These are phyloP conservation scores for Apamea crenata DNA, from an alignment of 2,888 invertebrate species.

Conservation along the genomic window DNA sequence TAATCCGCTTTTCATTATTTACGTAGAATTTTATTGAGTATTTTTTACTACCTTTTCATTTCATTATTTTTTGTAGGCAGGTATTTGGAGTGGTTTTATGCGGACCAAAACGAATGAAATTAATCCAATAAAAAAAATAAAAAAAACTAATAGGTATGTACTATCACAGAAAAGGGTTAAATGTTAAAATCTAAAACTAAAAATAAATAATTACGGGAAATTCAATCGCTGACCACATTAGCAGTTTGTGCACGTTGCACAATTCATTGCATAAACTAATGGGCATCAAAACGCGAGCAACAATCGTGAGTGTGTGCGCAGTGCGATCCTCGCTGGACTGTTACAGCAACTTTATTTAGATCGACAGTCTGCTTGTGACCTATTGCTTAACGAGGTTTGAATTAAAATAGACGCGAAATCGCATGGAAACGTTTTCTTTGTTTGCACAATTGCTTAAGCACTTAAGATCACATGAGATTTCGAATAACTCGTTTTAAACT, in stretches of 20 bases:
- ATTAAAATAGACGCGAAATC: constrained; percentile 21
- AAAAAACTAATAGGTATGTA: neutral
- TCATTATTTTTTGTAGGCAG: neutral
- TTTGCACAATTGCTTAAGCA: constrained; percentile 3
- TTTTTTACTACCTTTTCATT: neutral
- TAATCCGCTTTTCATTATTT: neutral
- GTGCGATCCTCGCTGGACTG: constrained; percentile 34
- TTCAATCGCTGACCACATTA: constrained; percentile 16
- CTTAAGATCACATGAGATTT: constrained; percentile 8
- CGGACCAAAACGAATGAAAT: neutral
- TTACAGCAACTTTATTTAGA: constrained; percentile 33
- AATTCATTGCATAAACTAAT: constrained; percentile 61
- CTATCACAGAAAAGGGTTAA: neutral
- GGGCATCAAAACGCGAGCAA: constrained; percentile 37
- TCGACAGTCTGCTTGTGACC: constrained; percentile 24
- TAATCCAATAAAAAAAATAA: neutral
- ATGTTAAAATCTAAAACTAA: neutral
- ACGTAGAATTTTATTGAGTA: neutral
- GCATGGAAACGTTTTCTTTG: neutral
- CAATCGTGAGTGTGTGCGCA: constrained; percentile 33
- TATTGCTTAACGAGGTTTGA: constrained; percentile 20
- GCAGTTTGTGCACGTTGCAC: constrained; percentile 47
- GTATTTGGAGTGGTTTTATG: neutral
- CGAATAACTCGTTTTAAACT: neutral
- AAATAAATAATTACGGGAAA: constrained; percentile 18